These are phyloP conservation scores for Yponomeuta sedellus DNA, from an alignment of 2,888 invertebrate genomes.

Conservation along the genomic window DNA sequence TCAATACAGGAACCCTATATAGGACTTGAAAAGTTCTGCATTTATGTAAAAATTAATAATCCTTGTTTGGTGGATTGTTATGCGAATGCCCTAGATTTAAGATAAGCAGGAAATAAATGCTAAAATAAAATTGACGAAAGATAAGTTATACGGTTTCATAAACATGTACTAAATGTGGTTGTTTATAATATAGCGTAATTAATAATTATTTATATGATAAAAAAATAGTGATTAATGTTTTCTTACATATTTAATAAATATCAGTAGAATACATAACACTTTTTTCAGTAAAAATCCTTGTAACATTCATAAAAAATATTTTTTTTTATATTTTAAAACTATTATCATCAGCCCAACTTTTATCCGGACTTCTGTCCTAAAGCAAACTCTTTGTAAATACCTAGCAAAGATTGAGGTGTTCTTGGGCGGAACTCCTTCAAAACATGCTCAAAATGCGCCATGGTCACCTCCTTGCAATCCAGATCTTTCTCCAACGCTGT, in stretches of 20 bases:
- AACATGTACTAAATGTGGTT: too few species aligned
- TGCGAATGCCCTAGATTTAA: constrained; percentile 18
- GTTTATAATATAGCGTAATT: constrained; percentile 14
- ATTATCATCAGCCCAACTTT: background rate
- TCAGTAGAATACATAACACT: constrained; percentile 21
- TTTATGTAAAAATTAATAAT: constrained; percentile 21
- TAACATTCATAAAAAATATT: background rate
- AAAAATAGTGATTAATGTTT: constrained; percentile 34
- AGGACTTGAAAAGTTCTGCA: constrained; percentile 19
- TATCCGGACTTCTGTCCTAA: constrained; percentile 50
- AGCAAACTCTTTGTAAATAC: constrained; percentile 83
- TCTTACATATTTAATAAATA: constrained; percentile 44
- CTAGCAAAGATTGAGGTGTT: constrained; percentile 82
- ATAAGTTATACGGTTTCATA: constrained; percentile 7
- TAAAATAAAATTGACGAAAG: constrained; percentile 2
- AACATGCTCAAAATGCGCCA: constrained; percentile 84
- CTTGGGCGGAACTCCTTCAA: constrained; percentile 84
- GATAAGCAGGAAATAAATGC: too few species aligned
- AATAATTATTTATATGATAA: constrained; percentile 26
- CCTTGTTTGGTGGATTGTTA: constrained; percentile 28
- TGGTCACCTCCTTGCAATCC: constrained; percentile 76
- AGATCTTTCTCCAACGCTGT: constrained; percentile 87
- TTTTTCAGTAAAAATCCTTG: constrained; percentile 8
- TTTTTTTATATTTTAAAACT: background rate
- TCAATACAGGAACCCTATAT: too few species aligned